Base-by-base conservation (phyloP, 2,888 invertebrate species). In the Noctua comes region DNA sequence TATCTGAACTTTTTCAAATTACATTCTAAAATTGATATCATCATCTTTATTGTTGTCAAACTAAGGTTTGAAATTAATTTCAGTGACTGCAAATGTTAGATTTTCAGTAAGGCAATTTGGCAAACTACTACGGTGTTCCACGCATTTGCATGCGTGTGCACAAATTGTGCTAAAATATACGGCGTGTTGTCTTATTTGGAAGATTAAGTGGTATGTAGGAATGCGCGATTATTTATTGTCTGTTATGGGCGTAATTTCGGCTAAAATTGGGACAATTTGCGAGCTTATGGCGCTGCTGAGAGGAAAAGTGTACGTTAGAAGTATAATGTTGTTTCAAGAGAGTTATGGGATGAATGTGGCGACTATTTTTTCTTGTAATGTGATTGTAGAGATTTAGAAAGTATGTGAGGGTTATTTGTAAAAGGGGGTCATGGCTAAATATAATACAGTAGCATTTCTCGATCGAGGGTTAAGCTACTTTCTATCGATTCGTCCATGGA, bases 141-240 rank as follows among this genome's bases (percentile, higher is more conserved):
- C 88, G 88, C 90, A 91, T 86, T 82, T 80, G 89, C 89, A 89
- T 90, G 89, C 80, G 75, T 70, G 73, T 90, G 86, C 89, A 88
- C 90, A 90, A 90, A 90, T 92, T 83, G 80, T 88, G 88, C 71
- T 89, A 77, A 90, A 89, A 91, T 90, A 90, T 88, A 92, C 89
- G 71, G 85, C 84, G 80, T 87, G 90, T 88, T 92, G 92, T 92
- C 92, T 92, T 92, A 92, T 92, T 92, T 88, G 82, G 85, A 88
- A 90, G 91, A 92, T 92, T 88, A 92, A 92, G 92, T 87, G 90
- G 88, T 88, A 84, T 89, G 89, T 88, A 85, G 89, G 89, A 88
- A 90, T 92, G 89, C 83, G 83, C 77, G 36, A 91, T 90, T 88
- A 90, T 90, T 89, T 89, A 90, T 89, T 86, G 84, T 80, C 77